Base-by-base conservation (phyloP, 2,888 invertebrate species). In the Allolobophora icterica region DNA sequence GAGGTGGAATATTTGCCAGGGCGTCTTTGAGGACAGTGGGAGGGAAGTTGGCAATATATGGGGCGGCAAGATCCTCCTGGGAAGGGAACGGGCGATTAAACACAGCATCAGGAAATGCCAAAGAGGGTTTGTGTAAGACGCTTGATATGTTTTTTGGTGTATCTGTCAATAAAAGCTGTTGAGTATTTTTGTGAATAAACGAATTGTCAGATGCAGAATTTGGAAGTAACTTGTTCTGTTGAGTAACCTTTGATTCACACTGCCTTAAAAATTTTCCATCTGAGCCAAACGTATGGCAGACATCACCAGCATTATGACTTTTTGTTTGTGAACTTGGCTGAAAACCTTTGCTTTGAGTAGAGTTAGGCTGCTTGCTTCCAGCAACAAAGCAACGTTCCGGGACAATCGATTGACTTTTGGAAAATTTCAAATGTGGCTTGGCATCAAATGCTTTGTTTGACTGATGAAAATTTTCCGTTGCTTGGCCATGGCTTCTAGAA, bases 41-140 rank as follows among this genome's bases (percentile, higher is more conserved):
- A 87, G 87, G 34, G 71, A 71, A 8, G 87, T 38, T 87, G 34
- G 38, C 38, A 35, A 87, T 24, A 15, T 87, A 87, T 4, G 87
- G 87, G 24, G 87, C 87, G 38, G 87, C 87, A 34, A 87, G 87
- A 35, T 87, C 87, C 87, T 87, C 87, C 38, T 87, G 87, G 19
- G 87, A 87, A 35, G 87, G 87, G 38, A 87, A 87, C 13, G 87
- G 87, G 21, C 87, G 34, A 87, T 87, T 71, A 8, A 71, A 6
- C 71, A 71, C 71, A n/a, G 71, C 71, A 13, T n/a, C 71, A 13
- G 71, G 8, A 71, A 71, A 71, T 30, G 5, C 71, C 30, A 71
- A n/a, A n/a, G 45, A 45, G 19, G 71, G 71, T 71, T 1, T n/a
- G 71, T 71, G 8, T 13, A n/a, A n/a, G n/a, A 71, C 11, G 24